phyloP scores from a whole-genome alignment of 2,113 vertebrate genomes.

The Phalacrocorax aristotelis region DNA sequence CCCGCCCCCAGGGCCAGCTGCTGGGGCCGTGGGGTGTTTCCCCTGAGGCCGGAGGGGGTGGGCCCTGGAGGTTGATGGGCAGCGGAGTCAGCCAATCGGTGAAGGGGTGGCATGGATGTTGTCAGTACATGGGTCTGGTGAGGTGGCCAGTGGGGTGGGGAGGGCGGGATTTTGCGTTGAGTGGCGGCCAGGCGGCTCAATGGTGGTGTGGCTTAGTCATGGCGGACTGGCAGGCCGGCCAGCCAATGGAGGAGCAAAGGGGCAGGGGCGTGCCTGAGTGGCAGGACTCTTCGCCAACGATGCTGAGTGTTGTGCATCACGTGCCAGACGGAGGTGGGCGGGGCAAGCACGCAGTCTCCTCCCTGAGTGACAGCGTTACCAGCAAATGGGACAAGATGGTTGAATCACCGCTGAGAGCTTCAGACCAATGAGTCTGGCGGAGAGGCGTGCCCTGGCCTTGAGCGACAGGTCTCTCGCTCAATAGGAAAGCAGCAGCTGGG shows the following conservation, averaged over 20 bases:
- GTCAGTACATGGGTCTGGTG: accelerated
- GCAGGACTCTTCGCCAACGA: accelerated
- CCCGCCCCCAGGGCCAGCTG: background rate
- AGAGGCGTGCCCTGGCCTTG: accelerated
- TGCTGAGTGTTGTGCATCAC: accelerated
- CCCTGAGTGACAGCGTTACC: background rate
- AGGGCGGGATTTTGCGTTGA: accelerated
- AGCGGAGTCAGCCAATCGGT: accelerated
- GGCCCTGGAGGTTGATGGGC: accelerated
- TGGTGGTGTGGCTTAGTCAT: accelerated
- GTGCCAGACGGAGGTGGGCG: accelerated
- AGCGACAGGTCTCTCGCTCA: background rate
- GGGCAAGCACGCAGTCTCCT: accelerated
- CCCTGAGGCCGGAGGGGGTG: accelerated
- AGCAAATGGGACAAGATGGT: accelerated
- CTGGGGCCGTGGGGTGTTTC: background rate
- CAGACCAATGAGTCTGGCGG: accelerated
- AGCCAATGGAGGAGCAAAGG: background rate
- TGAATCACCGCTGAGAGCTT: accelerated
- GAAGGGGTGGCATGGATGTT: accelerated
- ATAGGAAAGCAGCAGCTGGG: accelerated
- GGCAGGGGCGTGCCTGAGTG: accelerated
- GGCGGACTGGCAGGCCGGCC: accelerated
- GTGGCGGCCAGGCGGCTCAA: accelerated
- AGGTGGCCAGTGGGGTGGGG: accelerated